A percentile compares a stretch with the other conserved stretches of the same genome.
These are phyloP conservation scores for Calypte anna DNA, from an alignment of 2,113 vertebrate genomes.

Conservation along the genomic window DNA sequence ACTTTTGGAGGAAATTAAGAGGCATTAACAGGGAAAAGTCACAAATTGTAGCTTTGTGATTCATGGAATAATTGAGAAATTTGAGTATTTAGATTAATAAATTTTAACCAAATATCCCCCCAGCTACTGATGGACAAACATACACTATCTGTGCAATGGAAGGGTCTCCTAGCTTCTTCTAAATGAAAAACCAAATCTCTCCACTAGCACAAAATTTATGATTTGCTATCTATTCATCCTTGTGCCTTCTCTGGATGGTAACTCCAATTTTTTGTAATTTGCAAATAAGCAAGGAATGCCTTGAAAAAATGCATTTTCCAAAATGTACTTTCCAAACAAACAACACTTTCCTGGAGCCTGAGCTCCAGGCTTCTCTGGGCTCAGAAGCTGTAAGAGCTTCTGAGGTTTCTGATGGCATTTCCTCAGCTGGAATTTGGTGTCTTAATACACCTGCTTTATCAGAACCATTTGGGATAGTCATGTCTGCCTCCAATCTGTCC, in stretches of 20 bases:
- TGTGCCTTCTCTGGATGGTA: not conserved
- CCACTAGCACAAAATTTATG: not conserved
- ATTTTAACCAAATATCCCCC: not conserved
- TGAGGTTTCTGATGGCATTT: not conserved
- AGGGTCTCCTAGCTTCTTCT: not conserved
- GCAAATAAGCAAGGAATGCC: no score
- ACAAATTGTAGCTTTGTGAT: not conserved
- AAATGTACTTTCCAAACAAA: no score
- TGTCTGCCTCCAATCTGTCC: not conserved
- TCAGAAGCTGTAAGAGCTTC: not conserved
- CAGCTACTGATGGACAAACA: not conserved
- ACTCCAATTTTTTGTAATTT: no score
- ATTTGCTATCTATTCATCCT: not conserved
- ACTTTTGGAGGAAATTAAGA: not conserved
- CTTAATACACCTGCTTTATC: not conserved
- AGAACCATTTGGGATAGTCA: not conserved
- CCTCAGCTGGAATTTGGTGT: not conserved
- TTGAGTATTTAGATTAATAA: not conserved
- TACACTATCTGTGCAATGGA: fast-evolving
- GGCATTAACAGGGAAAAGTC: not conserved
- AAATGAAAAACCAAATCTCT: not conserved
- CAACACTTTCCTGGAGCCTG: no score
- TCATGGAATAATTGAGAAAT: not conserved
- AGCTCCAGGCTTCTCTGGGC: no score
- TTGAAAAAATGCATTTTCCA: no score